phyloP scores from a whole-genome alignment of 2,888 invertebrate species.

The Ochropacha duplaris region DNA sequence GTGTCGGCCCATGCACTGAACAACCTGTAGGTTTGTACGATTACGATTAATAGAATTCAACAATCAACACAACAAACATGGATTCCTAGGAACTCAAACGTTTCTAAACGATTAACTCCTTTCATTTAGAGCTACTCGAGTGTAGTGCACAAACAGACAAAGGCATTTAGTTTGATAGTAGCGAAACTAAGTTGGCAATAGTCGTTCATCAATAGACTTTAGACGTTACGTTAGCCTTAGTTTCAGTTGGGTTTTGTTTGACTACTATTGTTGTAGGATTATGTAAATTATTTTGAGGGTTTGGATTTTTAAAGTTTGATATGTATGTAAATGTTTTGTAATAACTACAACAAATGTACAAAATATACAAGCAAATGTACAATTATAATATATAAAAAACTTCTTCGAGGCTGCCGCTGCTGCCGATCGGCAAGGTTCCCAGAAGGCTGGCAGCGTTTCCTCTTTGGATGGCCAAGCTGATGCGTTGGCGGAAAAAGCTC shows the following conservation, averaged over 20 bases:
- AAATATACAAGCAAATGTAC: no score
- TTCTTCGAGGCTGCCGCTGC: no score
- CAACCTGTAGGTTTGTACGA: no score
- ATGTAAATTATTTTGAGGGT: neutral
- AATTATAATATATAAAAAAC: no score
- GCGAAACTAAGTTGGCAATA: neutral
- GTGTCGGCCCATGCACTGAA: no score
- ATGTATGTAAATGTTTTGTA: no score
- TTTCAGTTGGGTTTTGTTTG: neutral
- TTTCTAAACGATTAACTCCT: slow-evolving; percentile 11
- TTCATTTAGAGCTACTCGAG: slow-evolving; percentile 2
- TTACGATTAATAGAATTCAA: neutral
- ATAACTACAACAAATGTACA: no score
- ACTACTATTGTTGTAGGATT: neutral
- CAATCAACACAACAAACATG: slow-evolving; percentile 4
- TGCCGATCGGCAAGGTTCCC: no score
- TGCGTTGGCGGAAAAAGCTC: no score
- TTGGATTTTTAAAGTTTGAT: no score
- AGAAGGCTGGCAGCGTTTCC: no score
- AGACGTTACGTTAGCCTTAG: neutral
- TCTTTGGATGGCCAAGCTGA: no score
- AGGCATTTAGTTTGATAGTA: neutral
- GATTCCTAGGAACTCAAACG: neutral
- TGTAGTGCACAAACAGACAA: neutral
- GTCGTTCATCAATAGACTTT: neutral